A percentile compares a stretch with the other conserved stretches of the same genome.
Evolutionary conservation across 2,888 invertebrate genomes (phyloP).

Genomic region (Fragum whitleyi): DNA sequence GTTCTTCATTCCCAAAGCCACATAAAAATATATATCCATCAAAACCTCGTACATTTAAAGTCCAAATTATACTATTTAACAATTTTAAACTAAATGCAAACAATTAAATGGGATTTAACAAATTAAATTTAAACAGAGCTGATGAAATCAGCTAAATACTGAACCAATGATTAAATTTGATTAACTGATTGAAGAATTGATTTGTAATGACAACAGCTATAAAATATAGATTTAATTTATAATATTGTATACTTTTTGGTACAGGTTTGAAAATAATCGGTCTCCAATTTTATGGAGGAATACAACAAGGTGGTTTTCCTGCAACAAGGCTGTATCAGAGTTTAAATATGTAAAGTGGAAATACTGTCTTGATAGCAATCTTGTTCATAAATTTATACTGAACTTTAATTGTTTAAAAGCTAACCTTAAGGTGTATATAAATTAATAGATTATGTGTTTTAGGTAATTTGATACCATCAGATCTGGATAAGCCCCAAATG

Average conservation of each 20-base stretch:
- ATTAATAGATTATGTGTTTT: constrained; percentile 38
- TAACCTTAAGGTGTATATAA: constrained; percentile 31
- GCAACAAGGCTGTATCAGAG: neutral
- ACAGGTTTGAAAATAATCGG: neutral
- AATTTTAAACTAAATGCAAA: neutral
- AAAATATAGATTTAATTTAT: constrained; percentile 26
- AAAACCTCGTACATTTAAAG: neutral
- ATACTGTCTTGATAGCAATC: neutral
- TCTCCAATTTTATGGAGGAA: neutral
- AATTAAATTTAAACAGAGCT: neutral
- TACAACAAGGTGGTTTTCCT: neutral
- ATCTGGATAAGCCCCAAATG: constrained; percentile 38
- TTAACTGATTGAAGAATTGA: constrained; percentile 7
- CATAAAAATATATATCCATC: no score
- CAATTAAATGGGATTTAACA: neutral
- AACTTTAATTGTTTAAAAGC: constrained; percentile 42
- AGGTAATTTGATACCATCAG: constrained; percentile 33
- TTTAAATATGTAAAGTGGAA: neutral
- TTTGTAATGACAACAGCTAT: constrained; percentile 24
- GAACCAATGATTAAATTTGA: constrained; percentile 14
- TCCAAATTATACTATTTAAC: neutral
- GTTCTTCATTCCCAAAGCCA: no score
- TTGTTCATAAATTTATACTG: constrained; percentile 34
- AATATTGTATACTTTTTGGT: neutral
- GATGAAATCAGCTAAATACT: constrained; percentile 15